Percentiles rank a stretch among this genome's conserved stretches.
These are phyloP conservation scores for Irena cyanogastra DNA, from an alignment of 2,113 vertebrate species.

Conservation along the genomic window DNA sequence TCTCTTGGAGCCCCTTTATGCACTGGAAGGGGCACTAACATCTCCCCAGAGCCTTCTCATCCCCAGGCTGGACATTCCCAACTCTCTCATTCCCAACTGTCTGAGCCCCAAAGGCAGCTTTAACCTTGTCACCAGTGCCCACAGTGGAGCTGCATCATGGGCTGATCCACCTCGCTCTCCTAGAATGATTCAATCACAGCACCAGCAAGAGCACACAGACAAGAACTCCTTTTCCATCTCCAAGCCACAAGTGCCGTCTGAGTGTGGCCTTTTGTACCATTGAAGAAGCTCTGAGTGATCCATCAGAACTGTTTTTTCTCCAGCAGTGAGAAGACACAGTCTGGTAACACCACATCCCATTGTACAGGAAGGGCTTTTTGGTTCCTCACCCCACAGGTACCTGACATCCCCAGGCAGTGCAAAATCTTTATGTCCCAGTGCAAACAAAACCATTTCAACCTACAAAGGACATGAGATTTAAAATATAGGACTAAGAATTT, in stretches of 20 bases:
- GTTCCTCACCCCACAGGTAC: background rate
- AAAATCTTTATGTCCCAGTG: background rate
- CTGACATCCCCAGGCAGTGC: background rate
- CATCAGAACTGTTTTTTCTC: background rate
- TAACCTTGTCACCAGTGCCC: no score
- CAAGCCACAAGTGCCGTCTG: background rate
- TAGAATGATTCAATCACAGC: fast-evolving
- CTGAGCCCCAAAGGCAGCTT: background rate
- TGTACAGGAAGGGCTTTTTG: background rate
- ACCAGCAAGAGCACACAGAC: background rate
- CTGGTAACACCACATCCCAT: background rate
- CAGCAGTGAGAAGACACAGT: background rate
- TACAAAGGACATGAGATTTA: background rate
- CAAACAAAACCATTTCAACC: background rate
- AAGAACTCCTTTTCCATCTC: background rate
- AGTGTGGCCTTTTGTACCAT: background rate
- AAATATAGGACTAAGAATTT: background rate
- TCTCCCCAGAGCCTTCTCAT: background rate
- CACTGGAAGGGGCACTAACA: background rate
- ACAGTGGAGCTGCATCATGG: fast-evolving
- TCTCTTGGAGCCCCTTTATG: background rate
- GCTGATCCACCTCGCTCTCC: background rate
- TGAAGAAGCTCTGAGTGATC: background rate
- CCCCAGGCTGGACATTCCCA: background rate
- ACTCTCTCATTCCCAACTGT: background rate